Conservation (phyloP, 2,113 vertebrate genomes). For the Pluvianellus socialis region DNA sequence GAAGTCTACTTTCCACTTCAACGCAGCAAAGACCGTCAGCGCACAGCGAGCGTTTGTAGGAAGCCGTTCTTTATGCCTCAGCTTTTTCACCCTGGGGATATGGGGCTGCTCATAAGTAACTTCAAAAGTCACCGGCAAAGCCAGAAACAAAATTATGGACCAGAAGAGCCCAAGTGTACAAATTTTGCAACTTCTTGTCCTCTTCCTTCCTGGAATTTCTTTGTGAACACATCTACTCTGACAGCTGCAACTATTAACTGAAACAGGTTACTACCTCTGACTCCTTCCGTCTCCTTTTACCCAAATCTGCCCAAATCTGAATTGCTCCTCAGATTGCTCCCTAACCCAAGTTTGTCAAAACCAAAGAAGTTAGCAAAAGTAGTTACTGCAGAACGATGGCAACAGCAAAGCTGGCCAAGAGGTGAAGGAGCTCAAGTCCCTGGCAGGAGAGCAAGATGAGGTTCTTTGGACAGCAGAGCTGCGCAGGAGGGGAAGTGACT, state of each 20-base stretch:
- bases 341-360: neutral
- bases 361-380: neutral
- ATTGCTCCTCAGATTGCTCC: neutral
- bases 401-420: neutral
- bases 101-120: neutral
- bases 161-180: neutral
- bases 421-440: neutral
- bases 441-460: neutral
- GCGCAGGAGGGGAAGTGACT: neutral
- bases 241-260: neutral
- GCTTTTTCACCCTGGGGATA: neutral
- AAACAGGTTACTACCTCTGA: neutral
- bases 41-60: rapidly evolving
- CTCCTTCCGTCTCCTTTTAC: neutral
- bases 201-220: neutral
- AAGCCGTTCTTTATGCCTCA: rapidly evolving
- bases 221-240: neutral
- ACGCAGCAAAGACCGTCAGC: neutral
- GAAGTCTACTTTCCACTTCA: neutral
- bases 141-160: neutral
- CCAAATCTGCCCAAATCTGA: neutral
- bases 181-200: neutral
- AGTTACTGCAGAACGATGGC: rapidly evolving
- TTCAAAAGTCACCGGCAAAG: neutral
- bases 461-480: neutral